Evolutionary conservation across 1,140 invertebrate genomes (phyloP).

Genomic region (Ceratoteleas bidentatus): DNA sequence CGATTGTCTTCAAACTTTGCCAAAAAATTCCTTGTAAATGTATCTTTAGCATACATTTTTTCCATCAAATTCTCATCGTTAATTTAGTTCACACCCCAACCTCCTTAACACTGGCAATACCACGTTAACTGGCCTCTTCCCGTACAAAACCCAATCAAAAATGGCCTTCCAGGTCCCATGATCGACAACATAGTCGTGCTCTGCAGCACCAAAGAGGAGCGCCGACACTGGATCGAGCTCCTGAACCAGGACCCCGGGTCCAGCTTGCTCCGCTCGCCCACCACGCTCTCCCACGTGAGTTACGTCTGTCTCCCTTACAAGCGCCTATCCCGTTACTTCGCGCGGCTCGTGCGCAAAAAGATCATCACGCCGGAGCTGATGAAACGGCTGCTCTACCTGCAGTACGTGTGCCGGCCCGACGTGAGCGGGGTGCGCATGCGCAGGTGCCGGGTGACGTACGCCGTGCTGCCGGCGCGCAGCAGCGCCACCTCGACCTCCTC

Average conservation of each 20-base stretch:
- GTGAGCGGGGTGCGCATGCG: conserved; percentile 76
- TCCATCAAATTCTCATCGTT: too few species aligned
- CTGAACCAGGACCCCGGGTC: conserved; percentile 85
- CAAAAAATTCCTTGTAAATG: too few species aligned
- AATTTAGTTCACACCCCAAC: too few species aligned
- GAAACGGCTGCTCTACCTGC: conserved; percentile 87
- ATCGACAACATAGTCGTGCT: conserved; percentile 94
- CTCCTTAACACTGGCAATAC: too few species aligned
- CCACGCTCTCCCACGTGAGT: conserved; percentile 79
- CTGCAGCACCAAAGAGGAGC: conserved; percentile 92
- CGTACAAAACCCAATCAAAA: too few species aligned
- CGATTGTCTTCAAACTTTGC: too few species aligned
- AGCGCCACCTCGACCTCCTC: conserved; percentile 13
- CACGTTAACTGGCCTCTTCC: too few species aligned
- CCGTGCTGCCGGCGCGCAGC: conserved; percentile 66
- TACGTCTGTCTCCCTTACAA: conserved; percentile 78
- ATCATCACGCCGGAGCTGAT: conserved; percentile 86
- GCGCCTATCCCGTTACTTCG: conserved; percentile 88
- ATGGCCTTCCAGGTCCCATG: conserved; percentile 91
- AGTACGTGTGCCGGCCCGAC: conserved; percentile 81
- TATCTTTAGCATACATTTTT: too few species aligned
- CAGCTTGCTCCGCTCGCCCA: conserved; percentile 75
- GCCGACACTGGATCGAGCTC: conserved; percentile 92
- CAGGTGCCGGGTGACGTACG: conserved; percentile 73
- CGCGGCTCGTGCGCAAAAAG: conserved; percentile 86